Conservation (phyloP, 2,888 invertebrate genomes). For the Mactromeris polynyma region DNA sequence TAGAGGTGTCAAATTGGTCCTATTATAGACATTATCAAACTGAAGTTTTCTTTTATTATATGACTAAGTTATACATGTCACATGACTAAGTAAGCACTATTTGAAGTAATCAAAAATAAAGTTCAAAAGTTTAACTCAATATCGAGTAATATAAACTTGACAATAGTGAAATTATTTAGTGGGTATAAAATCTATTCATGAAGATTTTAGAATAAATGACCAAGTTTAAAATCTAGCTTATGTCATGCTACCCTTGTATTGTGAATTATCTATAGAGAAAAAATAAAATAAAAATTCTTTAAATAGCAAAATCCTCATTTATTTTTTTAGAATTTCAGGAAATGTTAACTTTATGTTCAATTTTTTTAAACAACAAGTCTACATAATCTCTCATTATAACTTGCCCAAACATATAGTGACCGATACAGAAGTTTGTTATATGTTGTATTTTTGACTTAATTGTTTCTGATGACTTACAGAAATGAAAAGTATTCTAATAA, state of each 20-base stretch:
- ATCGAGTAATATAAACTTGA: conserved; percentile 7
- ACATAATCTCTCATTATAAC: too few relatives aligned
- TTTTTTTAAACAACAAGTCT: too few relatives aligned
- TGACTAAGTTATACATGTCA: neutral
- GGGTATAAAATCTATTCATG: neutral
- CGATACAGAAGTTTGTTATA: too few relatives aligned
- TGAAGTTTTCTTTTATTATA: neutral
- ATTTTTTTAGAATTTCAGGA: too few relatives aligned
- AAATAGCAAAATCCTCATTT: too few relatives aligned
- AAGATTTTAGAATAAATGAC: neutral
- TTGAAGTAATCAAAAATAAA: conserved; percentile 19
- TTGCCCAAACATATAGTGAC: too few relatives aligned
- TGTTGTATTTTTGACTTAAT: too few relatives aligned
- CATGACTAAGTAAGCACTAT: neutral
- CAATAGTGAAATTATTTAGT: neutral
- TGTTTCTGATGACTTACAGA: too few relatives aligned
- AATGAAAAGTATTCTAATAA: too few relatives aligned
- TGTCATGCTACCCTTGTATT: neutral
- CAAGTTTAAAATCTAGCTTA: neutral
- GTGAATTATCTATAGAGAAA: too few relatives aligned
- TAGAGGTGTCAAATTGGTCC: conserved; percentile 38
- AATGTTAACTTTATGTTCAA: too few relatives aligned
- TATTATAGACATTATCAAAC: neutral
- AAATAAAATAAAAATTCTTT: too few relatives aligned
- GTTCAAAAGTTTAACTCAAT: conserved; percentile 18